Evolutionary conservation across 2,113 vertebrate species (phyloP), one percentile per base, ranked within the genome.

Genomic region (Megaceryle maxima): DNA sequence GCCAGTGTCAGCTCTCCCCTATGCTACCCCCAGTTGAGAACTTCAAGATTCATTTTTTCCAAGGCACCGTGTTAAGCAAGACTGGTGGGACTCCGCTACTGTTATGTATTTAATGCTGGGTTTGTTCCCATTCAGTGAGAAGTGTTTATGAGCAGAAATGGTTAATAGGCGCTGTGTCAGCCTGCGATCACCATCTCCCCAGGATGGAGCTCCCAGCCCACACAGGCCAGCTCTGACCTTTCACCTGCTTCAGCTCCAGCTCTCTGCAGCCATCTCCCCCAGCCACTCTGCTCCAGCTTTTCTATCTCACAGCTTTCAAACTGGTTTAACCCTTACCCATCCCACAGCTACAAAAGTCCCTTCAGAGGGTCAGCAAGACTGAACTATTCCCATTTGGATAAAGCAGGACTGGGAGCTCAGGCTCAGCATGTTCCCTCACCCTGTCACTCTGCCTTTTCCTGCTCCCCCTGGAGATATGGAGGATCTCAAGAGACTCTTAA

Each of bases 221-320:
- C 68, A 20, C 84, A 88, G 86, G 16, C 68, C 84, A 55, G 87
- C 69, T 78, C 83, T 94, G 95, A 92, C 88, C 90, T 87, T 92
- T 76, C 83, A 81, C 94, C 96, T 79, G 85, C 85, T 94, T 92
- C 7, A 7, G 74, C 90, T 76, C 80, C 73, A 84, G 86, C 43
- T 83, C 69, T 75, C 84, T 29, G 51, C 67, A 92, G 13, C 68
- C 44, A 55, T 63, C 93, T 67, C 62, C 43, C 22, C 56, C 4
- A 33, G 86, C 88, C 8, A 16, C 69, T 41, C 63, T 31, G 41
- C 69, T 69, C 46, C 88, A 4, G 56, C 66, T 57, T 87, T 73
- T 69, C 69, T 9, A 22, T 60, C 43, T 33, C 15, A n/a, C 74
- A 31, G 79, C 62, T 53, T n/a, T 41, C 41, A 5, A 78, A 64